These are phyloP conservation scores for Xiphophorus couchianus DNA, from an alignment of 2,113 vertebrate species.

Conservation along the genomic window DNA sequence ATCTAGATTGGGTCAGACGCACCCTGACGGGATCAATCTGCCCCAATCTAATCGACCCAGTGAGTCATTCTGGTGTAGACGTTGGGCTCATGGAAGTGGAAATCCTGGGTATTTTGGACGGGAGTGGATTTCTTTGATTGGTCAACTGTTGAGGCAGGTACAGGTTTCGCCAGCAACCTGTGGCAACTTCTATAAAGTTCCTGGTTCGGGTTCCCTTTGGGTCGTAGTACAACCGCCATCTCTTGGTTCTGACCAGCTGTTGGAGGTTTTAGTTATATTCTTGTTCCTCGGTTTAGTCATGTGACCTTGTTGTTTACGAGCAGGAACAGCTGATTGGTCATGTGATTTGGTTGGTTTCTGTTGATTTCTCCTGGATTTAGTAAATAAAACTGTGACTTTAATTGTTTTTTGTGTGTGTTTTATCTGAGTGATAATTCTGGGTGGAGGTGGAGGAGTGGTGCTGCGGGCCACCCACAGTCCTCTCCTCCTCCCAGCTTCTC, in stretches of 20 bases:
- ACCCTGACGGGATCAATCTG: too few relatives aligned
- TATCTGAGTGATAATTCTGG: background rate
- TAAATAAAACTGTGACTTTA: too few relatives aligned
- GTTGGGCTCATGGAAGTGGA: too few relatives aligned
- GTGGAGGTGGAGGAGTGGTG: background rate
- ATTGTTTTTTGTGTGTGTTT: background rate
- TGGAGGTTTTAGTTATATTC: too few relatives aligned
- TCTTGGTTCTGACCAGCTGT: too few relatives aligned
- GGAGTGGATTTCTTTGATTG: background rate
- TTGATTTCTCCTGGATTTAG: background rate
- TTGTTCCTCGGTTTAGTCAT: background rate
- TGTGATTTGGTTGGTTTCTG: background rate
- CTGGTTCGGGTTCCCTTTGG: too few relatives aligned
- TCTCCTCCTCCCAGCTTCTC: constrained; percentile 31
- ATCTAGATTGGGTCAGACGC: too few relatives aligned
- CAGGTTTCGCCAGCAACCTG: too few relatives aligned
- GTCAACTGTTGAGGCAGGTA: background rate
- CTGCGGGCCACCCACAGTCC: constrained; percentile 45
- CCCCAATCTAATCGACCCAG: background rate
- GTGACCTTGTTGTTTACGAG: background rate
- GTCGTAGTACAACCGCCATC: too few relatives aligned
- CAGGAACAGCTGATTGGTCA: background rate
- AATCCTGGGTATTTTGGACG: background rate
- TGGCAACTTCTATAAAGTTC: too few relatives aligned
- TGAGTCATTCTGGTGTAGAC: too few relatives aligned